These are phyloP conservation scores for Gryllus bimaculatus DNA, from an alignment of 1,140 invertebrate genomes.

Conservation along the genomic window DNA sequence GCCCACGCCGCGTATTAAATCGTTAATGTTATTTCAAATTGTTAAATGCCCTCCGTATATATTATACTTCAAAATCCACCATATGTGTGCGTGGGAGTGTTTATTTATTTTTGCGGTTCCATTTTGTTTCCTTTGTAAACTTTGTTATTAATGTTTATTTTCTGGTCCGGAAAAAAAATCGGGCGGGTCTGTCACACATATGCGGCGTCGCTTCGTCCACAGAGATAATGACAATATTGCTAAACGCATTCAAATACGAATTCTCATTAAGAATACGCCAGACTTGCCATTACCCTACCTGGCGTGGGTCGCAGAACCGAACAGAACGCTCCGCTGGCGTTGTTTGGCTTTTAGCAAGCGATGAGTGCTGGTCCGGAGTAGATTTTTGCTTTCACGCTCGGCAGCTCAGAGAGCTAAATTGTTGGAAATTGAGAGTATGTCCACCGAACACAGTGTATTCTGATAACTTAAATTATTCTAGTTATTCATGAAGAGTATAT, in stretches of 20 bases:
- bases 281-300: not conserved
- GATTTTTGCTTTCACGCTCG: too few species aligned
- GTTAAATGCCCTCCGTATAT: not conserved
- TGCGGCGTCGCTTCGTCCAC: not conserved
- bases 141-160: conserved; percentile 6
- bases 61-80: not conserved
- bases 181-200: not conserved
- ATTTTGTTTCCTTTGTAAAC: conserved; percentile 5
- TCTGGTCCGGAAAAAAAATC: not conserved
- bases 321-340: too few species aligned
- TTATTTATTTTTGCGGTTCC: conserved; percentile 1
- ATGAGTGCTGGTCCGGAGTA: too few species aligned
- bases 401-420: too few species aligned
- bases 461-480: too few species aligned
- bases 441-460: too few species aligned
- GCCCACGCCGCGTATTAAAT: not conserved
- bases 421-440: too few species aligned
- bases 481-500: too few species aligned
- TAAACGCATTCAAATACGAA: not conserved
- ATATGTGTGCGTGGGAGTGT: not conserved
- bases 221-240: conserved; percentile 1
- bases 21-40: conserved; percentile 6
- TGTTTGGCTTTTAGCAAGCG: too few species aligned
- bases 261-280: conserved; percentile 4
- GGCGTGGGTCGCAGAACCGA: not conserved